Conservation (phyloP, 1,140 invertebrate species). For the Cecropterus lyciades region DNA sequence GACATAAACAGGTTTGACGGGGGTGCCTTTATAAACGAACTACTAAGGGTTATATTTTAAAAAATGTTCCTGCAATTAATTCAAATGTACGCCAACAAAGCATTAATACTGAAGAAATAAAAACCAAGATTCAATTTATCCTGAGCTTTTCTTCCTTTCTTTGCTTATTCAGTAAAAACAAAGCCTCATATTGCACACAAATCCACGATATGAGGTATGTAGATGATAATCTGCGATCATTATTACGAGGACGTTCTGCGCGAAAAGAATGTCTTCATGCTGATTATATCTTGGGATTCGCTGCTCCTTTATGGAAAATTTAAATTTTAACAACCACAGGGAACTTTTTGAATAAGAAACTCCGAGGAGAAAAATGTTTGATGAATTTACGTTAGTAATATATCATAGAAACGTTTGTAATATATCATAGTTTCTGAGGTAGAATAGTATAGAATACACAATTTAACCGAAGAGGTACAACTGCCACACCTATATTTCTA, state of each 20-base stretch:
- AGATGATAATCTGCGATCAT: conserved; percentile 28
- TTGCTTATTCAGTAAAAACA: conserved; percentile 24
- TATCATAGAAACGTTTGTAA: no score
- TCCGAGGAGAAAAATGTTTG: conserved; percentile 6
- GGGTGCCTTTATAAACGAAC: no score
- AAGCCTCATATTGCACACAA: conserved; percentile 11
- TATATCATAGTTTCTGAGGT: no score
- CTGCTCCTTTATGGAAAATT: conserved; percentile 25
- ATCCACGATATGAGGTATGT: conserved; percentile 24
- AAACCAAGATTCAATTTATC: conserved; percentile 23
- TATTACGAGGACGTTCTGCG: conserved; percentile 16
- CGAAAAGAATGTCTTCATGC: conserved; percentile 27
- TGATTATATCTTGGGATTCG: conserved; percentile 25
- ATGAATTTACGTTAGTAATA: no score
- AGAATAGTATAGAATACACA: no score
- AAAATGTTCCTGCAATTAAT: not conserved
- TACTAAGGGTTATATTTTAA: no score
- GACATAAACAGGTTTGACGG: no score
- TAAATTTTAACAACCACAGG: conserved; percentile 32
- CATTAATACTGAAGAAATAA: not conserved
- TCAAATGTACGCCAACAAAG: not conserved
- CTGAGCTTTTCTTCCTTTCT: not conserved
- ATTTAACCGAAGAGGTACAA: no score
- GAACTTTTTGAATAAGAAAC: conserved; percentile 21
- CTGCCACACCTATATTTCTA: no score